Base-by-base conservation (phyloP, 1,140 invertebrate species). In the Kradibia gibbosae region DNA sequence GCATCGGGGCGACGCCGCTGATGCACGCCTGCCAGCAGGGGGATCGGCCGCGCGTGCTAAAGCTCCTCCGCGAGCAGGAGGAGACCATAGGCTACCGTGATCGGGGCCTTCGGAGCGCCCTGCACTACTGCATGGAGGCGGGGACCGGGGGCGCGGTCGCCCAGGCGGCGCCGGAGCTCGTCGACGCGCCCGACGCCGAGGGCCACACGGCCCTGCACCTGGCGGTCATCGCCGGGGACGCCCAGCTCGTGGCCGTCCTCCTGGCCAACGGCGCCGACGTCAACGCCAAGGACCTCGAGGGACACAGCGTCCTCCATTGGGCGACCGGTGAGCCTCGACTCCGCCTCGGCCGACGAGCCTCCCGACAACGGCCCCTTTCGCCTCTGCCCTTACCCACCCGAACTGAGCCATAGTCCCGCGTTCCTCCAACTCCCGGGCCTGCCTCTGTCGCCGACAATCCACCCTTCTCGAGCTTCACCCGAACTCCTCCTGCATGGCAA, bases 301-400 rank as follows among this genome's bases (percentile, higher is more conserved):
- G 96, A 73, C 98, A 99, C 88, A 98, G 98, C 3, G 95, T 97
- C n/a, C 95, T 99, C 22, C 98, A 99, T 90, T 99, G 98, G 98
- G 98, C 98, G 5, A 98, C 97, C 84, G 98, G 98, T 98, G 90
- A 93, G 88, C 83, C 57, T n/a, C n/a, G 8, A 10, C 25, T 13
- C 39, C 28, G 22, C 67, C 7, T 22, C 15, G 7, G 45, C 15
- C 7, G 7, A 48, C 7, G 15, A 48, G 7, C 45, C 15, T 7
- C 15, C 7, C 15, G 15, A 48, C 7, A 48, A 7, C 45, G 7
- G 45, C 15, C 7, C 45, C 7, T 48, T 48, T 15, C 15, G 15
- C 45, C 45, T 48, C 15, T n/a, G n/a, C n/a, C n/a, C n/a, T n/a
- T n/a, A n/a, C n/a, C n/a, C n/a, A n/a, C n/a, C n/a, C n/a, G n/a